Evolutionary conservation across 2,113 vertebrate genomes (phyloP).

Genomic region (Ellobius talpinus): DNA sequence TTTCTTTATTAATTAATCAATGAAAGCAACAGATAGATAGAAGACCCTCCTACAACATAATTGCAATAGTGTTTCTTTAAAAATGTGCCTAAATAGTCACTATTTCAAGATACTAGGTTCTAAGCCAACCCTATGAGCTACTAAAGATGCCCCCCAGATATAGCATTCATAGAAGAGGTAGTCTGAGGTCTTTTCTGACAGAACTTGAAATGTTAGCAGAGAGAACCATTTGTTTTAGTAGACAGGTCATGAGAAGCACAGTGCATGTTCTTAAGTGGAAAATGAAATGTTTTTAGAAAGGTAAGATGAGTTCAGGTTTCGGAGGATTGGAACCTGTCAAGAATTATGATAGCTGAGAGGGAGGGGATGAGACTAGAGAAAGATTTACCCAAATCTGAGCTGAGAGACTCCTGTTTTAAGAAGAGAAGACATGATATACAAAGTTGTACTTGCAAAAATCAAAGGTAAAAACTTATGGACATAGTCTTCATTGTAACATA

Average conservation of each 20-base stretch:
- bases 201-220: background rate
- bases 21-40: too few relatives aligned
- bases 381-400: background rate
- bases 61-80: background rate
- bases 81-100: background rate
- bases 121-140: background rate
- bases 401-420: background rate
- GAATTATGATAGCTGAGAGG: background rate
- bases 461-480: background rate
- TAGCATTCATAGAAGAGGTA: background rate
- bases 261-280: background rate
- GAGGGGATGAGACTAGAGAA: background rate
- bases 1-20: too few relatives aligned
- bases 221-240: background rate
- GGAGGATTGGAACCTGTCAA: background rate
- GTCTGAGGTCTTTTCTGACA: background rate
- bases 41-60: too few relatives aligned
- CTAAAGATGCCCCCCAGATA: background rate
- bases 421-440: background rate
- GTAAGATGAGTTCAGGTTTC: background rate
- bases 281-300: background rate
- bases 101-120: background rate
- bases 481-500: background rate
- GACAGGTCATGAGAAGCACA: background rate
- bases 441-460: background rate